These are phyloP conservation scores for Hemitrygon akajei DNA, from an alignment of 2,797 vertebrate species.

Conservation along the genomic window DNA sequence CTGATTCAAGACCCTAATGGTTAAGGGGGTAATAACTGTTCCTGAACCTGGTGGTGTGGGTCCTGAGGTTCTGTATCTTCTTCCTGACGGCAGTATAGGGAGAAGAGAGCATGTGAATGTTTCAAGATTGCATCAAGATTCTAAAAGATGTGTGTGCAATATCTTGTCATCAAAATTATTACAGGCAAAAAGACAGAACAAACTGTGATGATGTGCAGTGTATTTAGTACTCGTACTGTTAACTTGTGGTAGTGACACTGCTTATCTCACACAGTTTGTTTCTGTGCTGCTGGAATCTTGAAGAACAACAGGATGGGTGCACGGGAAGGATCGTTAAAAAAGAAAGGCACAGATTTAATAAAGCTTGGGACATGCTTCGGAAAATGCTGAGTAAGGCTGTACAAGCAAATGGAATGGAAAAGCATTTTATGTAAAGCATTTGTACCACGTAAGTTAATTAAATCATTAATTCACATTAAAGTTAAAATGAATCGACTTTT, in stretches of 20 bases:
- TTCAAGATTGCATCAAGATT: too few species aligned
- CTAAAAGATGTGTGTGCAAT: not conserved
- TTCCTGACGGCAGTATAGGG: too few species aligned
- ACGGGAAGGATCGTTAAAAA: not conserved
- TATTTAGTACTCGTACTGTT: not conserved
- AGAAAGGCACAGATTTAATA: not conserved
- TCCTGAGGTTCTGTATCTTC: too few species aligned
- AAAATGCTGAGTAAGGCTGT: not conserved
- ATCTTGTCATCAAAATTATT: not conserved
- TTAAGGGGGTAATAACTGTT: too few species aligned
- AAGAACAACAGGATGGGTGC: not conserved
- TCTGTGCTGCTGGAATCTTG: not conserved
- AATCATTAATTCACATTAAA: slow-evolving; percentile 14
- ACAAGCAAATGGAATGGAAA: not conserved
- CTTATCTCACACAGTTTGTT: not conserved
- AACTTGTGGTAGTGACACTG: not conserved
- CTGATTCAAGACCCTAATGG: too few species aligned
- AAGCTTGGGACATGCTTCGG: not conserved
- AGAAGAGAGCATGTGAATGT: too few species aligned
- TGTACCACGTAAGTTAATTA: slow-evolving; percentile 17
- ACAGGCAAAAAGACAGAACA: not conserved
- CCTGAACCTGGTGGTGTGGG: too few species aligned
- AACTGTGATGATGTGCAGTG: not conserved
- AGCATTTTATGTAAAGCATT: not conserved
- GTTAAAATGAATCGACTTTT: not conserved